phyloP scores from a whole-genome alignment of 2,797 vertebrate genomes.

The Leptodactylus fallax region DNA sequence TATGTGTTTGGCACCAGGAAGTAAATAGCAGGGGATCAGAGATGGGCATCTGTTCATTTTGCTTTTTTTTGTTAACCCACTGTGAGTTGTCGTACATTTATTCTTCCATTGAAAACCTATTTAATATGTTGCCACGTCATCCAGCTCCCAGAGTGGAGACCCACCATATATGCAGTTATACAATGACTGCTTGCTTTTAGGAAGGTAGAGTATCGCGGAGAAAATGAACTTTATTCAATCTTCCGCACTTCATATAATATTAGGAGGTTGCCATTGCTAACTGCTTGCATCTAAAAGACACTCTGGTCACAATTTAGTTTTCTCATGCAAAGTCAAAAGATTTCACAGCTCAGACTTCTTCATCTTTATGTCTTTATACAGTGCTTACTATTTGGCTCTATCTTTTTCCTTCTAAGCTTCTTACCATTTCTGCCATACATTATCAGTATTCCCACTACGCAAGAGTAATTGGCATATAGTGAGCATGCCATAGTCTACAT shows the following conservation, averaged over 20 bases:
- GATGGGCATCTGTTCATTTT: too few relatives aligned
- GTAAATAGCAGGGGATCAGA: too few relatives aligned
- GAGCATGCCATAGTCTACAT: not conserved
- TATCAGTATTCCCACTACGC: conserved; percentile 18
- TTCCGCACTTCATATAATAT: not conserved
- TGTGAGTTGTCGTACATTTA: too few relatives aligned
- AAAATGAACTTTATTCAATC: not conserved
- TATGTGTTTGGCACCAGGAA: too few relatives aligned
- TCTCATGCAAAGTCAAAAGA: not conserved
- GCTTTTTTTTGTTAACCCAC: too few relatives aligned
- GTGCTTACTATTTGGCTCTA: not conserved
- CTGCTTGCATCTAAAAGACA: not conserved
- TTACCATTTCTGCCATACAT: not conserved
- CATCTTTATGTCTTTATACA: not conserved
- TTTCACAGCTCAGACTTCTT: not conserved
- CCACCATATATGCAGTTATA: not conserved
- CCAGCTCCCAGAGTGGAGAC: too few relatives aligned
- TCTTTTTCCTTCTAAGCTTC: not conserved
- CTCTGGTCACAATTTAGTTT: not conserved
- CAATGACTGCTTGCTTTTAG: not conserved
- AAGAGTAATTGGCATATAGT: not conserved
- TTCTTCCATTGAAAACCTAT: too few relatives aligned
- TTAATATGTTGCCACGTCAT: too few relatives aligned
- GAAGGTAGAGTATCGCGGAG: not conserved
- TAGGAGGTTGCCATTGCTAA: not conserved